Percentiles rank a stretch among this genome's conserved stretches.
Conservation (phyloP, 2,797 vertebrate genomes). For the Bryconaethiops microstoma region DNA sequence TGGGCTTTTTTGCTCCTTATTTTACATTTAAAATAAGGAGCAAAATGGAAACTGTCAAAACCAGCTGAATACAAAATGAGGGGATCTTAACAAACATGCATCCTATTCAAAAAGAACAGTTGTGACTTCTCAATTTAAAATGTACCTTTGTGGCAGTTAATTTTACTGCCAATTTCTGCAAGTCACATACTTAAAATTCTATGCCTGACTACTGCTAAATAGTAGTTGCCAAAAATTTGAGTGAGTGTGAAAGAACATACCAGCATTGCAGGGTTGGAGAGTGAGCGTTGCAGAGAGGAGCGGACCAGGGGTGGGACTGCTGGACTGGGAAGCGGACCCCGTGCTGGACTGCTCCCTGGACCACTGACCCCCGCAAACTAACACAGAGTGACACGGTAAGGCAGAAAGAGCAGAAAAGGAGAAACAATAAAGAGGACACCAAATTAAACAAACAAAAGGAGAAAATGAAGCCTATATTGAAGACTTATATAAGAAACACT, state of each 20-base stretch:
- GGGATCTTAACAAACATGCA: too few species aligned
- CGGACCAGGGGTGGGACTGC: slow-evolving; percentile 82
- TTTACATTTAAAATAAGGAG: too few species aligned
- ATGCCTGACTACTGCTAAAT: too few species aligned
- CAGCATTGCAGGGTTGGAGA: slow-evolving; percentile 57
- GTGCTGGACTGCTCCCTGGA: slow-evolving; percentile 85
- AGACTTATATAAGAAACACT: not conserved
- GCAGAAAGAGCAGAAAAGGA: slow-evolving; percentile 5
- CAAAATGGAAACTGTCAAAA: too few species aligned
- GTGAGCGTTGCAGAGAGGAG: slow-evolving; percentile 86
- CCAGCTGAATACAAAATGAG: too few species aligned
- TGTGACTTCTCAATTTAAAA: too few species aligned
- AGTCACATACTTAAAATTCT: too few species aligned
- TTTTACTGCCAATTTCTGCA: too few species aligned
- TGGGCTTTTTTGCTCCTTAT: too few species aligned
- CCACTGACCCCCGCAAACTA: slow-evolving; percentile 87
- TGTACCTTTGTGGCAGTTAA: too few species aligned
- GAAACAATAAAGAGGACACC: not conserved
- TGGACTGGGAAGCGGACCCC: too few species aligned
- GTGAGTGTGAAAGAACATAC: not conserved
- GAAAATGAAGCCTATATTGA: not conserved
- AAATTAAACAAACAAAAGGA: not conserved
- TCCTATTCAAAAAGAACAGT: too few species aligned
- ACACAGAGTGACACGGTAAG: slow-evolving; percentile 1
- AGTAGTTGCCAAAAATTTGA: not conserved